phyloP scores from a whole-genome alignment of 1,140 invertebrate genomes.

The Euborellia annulipes region DNA sequence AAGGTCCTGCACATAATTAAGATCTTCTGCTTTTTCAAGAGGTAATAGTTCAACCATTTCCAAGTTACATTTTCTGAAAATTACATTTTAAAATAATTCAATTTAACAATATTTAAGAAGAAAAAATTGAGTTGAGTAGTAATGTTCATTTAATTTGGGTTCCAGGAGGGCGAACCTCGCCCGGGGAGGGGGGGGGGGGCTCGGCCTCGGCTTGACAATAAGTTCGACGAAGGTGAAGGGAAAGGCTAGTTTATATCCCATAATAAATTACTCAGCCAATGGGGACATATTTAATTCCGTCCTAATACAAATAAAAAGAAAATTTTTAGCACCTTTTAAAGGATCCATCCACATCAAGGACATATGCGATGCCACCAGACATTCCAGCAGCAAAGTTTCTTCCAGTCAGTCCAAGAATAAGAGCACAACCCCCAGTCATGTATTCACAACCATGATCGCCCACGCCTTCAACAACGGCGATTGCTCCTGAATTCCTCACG shows the following conservation, averaged over 20 bases:
- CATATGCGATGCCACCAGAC: slow-evolving; percentile 94
- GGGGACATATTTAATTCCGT: too few relatives aligned
- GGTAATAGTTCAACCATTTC: slow-evolving; percentile 82
- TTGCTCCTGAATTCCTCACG: slow-evolving; percentile 91
- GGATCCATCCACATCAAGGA: slow-evolving; percentile 76
- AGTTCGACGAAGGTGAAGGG: too few relatives aligned
- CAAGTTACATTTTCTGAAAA: slow-evolving; percentile 62
- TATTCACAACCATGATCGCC: slow-evolving; percentile 99
- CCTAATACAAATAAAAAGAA: too few relatives aligned
- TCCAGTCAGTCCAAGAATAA: slow-evolving; percentile 88
- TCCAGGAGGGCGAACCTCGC: too few relatives aligned
- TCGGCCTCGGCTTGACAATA: too few relatives aligned
- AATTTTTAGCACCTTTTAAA: slow-evolving; percentile 41
- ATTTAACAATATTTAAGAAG: not conserved
- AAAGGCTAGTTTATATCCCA: too few relatives aligned
- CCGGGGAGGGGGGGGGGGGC: too few relatives aligned
- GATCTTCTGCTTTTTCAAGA: slow-evolving; percentile 61
- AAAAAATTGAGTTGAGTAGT: slow-evolving; percentile 1
- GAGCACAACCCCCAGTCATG: slow-evolving; percentile 89
- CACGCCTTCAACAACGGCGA: slow-evolving; percentile 82
- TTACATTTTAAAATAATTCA: not conserved
- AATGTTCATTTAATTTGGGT: too few relatives aligned
- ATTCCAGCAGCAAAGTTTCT: slow-evolving; percentile 98
- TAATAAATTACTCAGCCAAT: too few relatives aligned
- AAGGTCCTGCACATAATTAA: slow-evolving; percentile 59